A percentile compares a stretch with the other conserved stretches of the same genome.
Evolutionary conservation across 2,888 invertebrate genomes (phyloP).

Genomic region (Luffia ferchaultella): DNA sequence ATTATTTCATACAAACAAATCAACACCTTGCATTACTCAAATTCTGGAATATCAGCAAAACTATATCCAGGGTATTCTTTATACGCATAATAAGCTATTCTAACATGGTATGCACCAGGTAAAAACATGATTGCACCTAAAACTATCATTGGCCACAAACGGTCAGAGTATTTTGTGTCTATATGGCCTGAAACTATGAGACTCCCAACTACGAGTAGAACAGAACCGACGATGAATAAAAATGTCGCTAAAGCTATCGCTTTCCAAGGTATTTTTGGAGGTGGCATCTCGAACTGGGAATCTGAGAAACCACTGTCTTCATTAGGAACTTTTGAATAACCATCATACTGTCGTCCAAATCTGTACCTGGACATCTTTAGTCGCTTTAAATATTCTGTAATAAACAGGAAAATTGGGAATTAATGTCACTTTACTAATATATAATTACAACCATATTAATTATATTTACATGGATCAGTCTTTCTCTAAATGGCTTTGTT

Average conservation of each 20-base stretch:
- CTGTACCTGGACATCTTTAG: slow-evolving; percentile 69
- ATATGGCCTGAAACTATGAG: slow-evolving; percentile 84
- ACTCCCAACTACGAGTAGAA: slow-evolving; percentile 78
- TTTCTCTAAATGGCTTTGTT: too few species aligned
- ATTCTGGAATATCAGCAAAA: slow-evolving; percentile 89
- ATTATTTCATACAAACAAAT: too few species aligned
- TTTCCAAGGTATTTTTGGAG: slow-evolving; percentile 83
- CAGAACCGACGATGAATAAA: slow-evolving; percentile 79
- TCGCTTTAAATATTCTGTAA: slow-evolving; percentile 12
- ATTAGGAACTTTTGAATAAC: slow-evolving; percentile 64
- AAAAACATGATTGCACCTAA: slow-evolving; percentile 90
- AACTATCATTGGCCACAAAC: slow-evolving; percentile 89
- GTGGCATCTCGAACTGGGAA: slow-evolving; percentile 72
- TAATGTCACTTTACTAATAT: background rate
- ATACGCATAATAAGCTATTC: slow-evolving; percentile 87
- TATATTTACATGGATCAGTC: too few species aligned
- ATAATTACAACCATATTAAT: too few species aligned
- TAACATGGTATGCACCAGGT: slow-evolving; percentile 90
- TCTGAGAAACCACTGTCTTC: slow-evolving; percentile 75
- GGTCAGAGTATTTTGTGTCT: slow-evolving; percentile 83
- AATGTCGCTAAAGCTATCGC: slow-evolving; percentile 80
- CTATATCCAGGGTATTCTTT: slow-evolving; percentile 85
- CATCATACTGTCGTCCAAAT: slow-evolving; percentile 65
- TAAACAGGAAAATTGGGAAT: background rate
- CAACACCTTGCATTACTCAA: slow-evolving; percentile 56